A percentile compares a stretch with the other conserved stretches of the same genome.
Conservation (phyloP, 2,797 vertebrate species). For the Hydrophis major region DNA sequence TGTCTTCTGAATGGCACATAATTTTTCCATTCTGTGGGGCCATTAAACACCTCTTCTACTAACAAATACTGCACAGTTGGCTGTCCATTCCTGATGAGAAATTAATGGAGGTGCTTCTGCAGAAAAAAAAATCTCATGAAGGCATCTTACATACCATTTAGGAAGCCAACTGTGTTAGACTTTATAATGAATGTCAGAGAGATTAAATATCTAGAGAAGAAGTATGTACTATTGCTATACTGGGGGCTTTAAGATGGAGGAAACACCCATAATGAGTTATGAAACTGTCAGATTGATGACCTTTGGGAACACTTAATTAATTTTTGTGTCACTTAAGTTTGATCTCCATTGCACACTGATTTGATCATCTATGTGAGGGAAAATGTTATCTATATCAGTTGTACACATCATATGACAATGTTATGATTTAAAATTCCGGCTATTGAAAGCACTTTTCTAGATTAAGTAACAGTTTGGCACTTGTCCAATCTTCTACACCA, state of each 20-base stretch:
- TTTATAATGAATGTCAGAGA: slow-evolving; percentile 25
- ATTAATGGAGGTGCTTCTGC: neutral
- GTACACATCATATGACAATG: slow-evolving; percentile 24
- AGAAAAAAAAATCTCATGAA: neutral
- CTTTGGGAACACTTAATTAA: slow-evolving; percentile 38
- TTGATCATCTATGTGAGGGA: slow-evolving; percentile 38
- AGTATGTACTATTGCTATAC: slow-evolving; percentile 8
- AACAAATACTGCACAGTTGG: neutral
- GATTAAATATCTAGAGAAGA: slow-evolving; percentile 28
- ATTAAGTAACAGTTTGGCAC: neutral
- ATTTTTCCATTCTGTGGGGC: neutral
- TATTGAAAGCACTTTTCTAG: neutral
- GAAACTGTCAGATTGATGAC: slow-evolving; percentile 30
- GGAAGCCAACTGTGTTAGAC: slow-evolving; percentile 9
- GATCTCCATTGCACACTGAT: slow-evolving; percentile 30
- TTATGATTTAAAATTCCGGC: slow-evolving; percentile 24
- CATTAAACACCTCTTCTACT: neutral
- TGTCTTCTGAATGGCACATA: neutral
- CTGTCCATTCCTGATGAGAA: neutral
- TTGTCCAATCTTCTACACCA: no score
- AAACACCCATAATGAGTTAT: slow-evolving; percentile 4
- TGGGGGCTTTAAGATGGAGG: slow-evolving; percentile 16
- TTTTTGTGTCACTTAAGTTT: slow-evolving; percentile 23
- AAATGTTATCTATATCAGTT: slow-evolving; percentile 44
- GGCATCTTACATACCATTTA: slow-evolving; percentile 21